phyloP scores from a whole-genome alignment of 2,888 invertebrate species.

The Orthosia gothica region DNA sequence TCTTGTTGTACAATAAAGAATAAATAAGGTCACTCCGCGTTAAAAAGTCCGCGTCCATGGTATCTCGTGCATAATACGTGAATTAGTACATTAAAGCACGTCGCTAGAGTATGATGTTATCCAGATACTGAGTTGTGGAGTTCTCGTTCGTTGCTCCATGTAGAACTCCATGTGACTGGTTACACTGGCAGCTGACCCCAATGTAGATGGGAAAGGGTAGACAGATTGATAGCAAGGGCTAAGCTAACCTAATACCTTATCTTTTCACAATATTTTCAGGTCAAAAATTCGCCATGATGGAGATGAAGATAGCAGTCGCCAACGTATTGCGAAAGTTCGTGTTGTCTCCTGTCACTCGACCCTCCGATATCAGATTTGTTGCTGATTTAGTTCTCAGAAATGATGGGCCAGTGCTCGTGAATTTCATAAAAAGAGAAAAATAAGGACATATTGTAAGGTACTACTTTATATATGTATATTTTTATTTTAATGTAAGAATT shows the following conservation, averaged over 20 bases:
- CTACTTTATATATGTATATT: not conserved
- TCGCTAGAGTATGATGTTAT: no score
- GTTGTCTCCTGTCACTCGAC: constrained; percentile 87
- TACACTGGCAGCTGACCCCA: not conserved
- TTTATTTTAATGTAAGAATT: not conserved
- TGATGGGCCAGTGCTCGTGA: constrained; percentile 81
- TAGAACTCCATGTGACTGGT: not conserved
- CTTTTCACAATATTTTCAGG: constrained; percentile 80
- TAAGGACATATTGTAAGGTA: not conserved
- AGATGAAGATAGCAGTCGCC: constrained; percentile 91
- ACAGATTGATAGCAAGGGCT: not conserved
- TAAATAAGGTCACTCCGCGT: no score
- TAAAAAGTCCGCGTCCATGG: no score
- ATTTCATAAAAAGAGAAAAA: constrained; percentile 72
- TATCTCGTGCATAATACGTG: no score
- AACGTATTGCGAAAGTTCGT: constrained; percentile 87
- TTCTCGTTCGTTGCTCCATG: no score
- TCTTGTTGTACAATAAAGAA: no score
- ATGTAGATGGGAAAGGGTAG: no score
- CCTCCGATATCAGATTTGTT: constrained; percentile 80
- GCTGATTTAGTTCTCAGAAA: constrained; percentile 85
- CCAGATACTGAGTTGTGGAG: no score
- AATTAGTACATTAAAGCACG: no score
- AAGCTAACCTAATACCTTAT: not conserved
- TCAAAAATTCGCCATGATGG: constrained; percentile 92